Base-by-base conservation (phyloP, 2,888 invertebrate genomes). In the Pteria penguin region DNA sequence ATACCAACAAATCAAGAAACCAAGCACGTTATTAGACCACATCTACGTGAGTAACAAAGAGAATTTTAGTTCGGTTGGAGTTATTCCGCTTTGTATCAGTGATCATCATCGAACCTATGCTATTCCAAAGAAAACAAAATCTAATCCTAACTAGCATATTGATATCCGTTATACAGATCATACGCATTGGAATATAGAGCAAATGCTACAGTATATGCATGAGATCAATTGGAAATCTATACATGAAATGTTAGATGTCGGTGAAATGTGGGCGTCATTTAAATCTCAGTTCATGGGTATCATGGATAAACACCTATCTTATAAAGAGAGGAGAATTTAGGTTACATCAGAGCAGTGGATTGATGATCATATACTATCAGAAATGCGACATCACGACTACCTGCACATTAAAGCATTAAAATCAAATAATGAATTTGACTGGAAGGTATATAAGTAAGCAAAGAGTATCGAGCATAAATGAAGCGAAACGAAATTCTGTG, bases 301-400 rank as follows among this genome's bases (percentile, higher is more conserved):
- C 24, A 57, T 68, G 11, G 57, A 68, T 27, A 55, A 68, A 31
- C 67, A 68, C 57, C 55, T 68, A 11, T 57, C 67, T 27, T 55
- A 55, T 22, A 71, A 62, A 62, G 71, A 71, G 22, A 62, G 71
- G 32, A 45, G 71, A 45, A 71, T 62, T 22, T 62, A 60, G 11
- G 52, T 29, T 11, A 54, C 36, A 27, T 71, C 71, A 2, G 54
- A 62, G 29, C 32, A 71, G 24, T 71, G 62, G 62, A 62, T 71
- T 1, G 61, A 61, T 61, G 70, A 70, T 52, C 36, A 45, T 4
- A 71, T 71, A 5, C 45, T 70, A 26, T 33, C 58, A 3, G 57
- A 60, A n/a, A 71, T 71, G 71, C 31, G 52, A 18, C 60, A 61
- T 26, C 22, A 57, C 4, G 63, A 63, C 27, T 63, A 63, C 57